Base-by-base conservation (phyloP, 2,113 vertebrate genomes). In the Stomatorhinus ivindoensis region DNA sequence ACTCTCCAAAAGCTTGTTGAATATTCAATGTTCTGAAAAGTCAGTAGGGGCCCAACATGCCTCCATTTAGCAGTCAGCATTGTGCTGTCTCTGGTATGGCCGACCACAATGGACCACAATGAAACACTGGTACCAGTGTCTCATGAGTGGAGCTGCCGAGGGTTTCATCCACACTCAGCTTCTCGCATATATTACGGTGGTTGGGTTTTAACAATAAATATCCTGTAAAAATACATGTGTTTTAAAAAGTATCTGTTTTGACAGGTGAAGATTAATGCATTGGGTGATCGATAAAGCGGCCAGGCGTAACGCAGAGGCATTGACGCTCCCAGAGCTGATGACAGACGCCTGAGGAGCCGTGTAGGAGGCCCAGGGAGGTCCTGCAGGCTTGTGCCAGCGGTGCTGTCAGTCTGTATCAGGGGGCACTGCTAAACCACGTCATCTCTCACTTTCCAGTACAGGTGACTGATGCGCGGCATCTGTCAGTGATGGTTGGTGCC, bases 241-340 rank as follows among this genome's bases (percentile, higher is more conserved):
- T 80, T 80, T 80, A 19, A 80, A 80, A 80, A 80, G 73, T 80
- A 35, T 80, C 73, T 42, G 35, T 80, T 27, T 42, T 80, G 73
- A 42, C 73, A 80, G 73, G 73, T 80, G 73, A 42, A 80, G 73
- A 80, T 80, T 42, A 80, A 80, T 80, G 69, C 31, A 73, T 73
- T 31, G 69, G 27, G 73, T 19, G 73, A 80, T 80, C 31, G 35
- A 80, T 80, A 42, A 80, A 42, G 73, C 35, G 35, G 73, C 35
- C 73, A 42, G 73, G 73, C 35, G 35, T 42, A 80, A 80, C 8
- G 31, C 73, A 42, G 35, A 80, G 15, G 35, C 31, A 19, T 21
- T 80, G 31, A 80, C 15, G 35, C 73, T 80, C 31, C 24, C 83
- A 86, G 83, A n/a, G 44, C 44, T 50, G 83, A 24, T 86, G 83